phyloP scores from a whole-genome alignment of 2,888 invertebrate genomes.

The Eudasyphora cyanicolor region DNA sequence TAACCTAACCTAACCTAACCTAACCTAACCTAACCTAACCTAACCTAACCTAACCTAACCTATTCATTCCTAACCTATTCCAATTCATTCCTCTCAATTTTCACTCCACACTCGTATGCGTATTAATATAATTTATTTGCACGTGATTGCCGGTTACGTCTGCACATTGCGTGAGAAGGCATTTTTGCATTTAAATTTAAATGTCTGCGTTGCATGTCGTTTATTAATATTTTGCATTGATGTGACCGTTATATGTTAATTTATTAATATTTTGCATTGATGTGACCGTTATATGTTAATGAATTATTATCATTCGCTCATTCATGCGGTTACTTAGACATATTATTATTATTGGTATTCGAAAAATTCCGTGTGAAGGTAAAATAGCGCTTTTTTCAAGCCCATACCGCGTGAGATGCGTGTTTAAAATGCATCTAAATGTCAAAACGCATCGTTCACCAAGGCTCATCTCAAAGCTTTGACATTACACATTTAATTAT shows the following conservation, averaged over 20 bases:
- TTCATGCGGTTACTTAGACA: background rate
- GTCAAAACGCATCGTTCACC: constrained; percentile 31
- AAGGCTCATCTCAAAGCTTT: constrained; percentile 37
- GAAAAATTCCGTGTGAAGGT: background rate
- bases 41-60: no score
- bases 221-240: constrained; percentile 55
- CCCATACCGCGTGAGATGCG: constrained; percentile 4
- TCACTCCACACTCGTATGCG: background rate
- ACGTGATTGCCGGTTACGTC: background rate
- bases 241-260: constrained; percentile 51
- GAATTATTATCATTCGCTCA: constrained; percentile 43
- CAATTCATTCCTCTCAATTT: no score
- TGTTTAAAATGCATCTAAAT: constrained; percentile 48
- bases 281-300: constrained; percentile 51
- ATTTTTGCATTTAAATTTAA: constrained; percentile 45
- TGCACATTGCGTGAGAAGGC: constrained; percentile 48
- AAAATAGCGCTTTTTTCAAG: no score
- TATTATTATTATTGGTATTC: no score
- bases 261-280: constrained; percentile 55
- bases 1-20: no score
- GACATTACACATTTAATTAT: constrained; percentile 45
- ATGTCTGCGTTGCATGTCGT: constrained; percentile 49
- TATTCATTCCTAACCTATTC: no score
- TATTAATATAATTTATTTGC: background rate
- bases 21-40: no score